These are phyloP conservation scores for Ericerus pela DNA, from an alignment of 1,140 invertebrate species.

Conservation along the genomic window DNA sequence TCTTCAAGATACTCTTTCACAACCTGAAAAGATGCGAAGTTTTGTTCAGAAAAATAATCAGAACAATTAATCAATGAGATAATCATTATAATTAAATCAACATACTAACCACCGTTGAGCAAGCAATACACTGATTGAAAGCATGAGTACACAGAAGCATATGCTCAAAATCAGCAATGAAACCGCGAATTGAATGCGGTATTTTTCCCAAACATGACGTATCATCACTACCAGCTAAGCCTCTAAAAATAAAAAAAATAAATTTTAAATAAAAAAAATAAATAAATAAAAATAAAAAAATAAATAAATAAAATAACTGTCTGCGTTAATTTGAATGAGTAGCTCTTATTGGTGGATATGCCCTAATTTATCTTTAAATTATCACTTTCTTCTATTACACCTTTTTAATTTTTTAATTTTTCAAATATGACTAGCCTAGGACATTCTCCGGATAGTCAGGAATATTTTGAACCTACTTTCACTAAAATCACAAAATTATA, in stretches of 20 bases:
- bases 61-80: not conserved
- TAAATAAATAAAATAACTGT: not conserved
- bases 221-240: slow-evolving; percentile 28
- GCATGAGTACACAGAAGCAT: slow-evolving; percentile 64
- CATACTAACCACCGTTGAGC: slow-evolving; percentile 44
- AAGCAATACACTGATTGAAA: slow-evolving; percentile 85
- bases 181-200: slow-evolving; percentile 89
- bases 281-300: not conserved
- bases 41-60: slow-evolving; percentile 6
- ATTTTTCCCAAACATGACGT: slow-evolving; percentile 64
- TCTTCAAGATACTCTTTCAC: slow-evolving; percentile 47
- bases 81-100: not conserved
- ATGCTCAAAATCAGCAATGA: slow-evolving; percentile 62
- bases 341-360: too few relatives aligned
- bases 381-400: too few relatives aligned
- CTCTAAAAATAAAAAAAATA: slow-evolving; percentile 30
- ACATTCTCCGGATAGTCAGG: too few relatives aligned
- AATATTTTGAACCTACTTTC: too few relatives aligned
- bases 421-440: too few relatives aligned
- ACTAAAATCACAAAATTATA: too few relatives aligned
- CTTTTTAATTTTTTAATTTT: too few relatives aligned
- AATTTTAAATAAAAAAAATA: slow-evolving; percentile 1
- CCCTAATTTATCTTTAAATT: too few relatives aligned
- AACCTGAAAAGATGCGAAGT: slow-evolving; percentile 35
- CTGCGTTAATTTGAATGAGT: too few relatives aligned